These are phyloP conservation scores for Xylocampa areola DNA, from an alignment of 2,888 invertebrate genomes.

Conservation along the genomic window DNA sequence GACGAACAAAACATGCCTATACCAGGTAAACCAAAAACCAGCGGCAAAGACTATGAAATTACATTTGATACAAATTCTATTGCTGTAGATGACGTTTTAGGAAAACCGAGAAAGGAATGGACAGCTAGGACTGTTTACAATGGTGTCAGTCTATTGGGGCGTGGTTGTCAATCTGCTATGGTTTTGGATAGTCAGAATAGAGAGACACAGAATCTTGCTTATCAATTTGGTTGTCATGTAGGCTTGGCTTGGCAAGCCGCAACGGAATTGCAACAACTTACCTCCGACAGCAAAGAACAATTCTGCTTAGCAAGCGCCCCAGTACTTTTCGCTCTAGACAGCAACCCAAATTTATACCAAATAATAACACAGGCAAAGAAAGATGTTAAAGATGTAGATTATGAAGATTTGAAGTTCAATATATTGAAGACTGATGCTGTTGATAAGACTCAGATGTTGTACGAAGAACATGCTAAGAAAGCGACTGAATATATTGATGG, in stretches of 20 bases:
- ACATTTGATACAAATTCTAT: constrained; percentile 81
- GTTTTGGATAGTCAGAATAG: constrained; percentile 93
- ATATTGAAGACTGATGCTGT: constrained; percentile 84
- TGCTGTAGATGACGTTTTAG: constrained; percentile 80
- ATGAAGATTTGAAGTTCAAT: constrained; percentile 89
- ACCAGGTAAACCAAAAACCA: constrained; percentile 90
- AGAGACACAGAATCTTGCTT: constrained; percentile 92
- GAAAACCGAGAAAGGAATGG: constrained; percentile 92
- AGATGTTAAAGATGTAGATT: constrained; percentile 92
- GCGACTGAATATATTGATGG: constrained; percentile 79
- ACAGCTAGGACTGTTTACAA: constrained; percentile 92
- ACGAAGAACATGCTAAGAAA: constrained; percentile 82
- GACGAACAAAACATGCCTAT: constrained; percentile 94
- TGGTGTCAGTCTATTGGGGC: constrained; percentile 91
- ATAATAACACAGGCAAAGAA: constrained; percentile 91
- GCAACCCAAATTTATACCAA: constrained; percentile 92
- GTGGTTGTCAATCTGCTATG: constrained; percentile 94
- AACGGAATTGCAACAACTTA: constrained; percentile 79
- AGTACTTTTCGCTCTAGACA: constrained; percentile 94
- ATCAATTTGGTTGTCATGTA: constrained; percentile 94
- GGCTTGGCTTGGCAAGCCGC: constrained; percentile 95
- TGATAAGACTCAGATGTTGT: constrained; percentile 80
- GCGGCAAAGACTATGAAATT: constrained; percentile 74
- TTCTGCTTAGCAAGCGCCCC: constrained; percentile 95
- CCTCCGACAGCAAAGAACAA: constrained; percentile 91